These are phyloP conservation scores for Pentamera pediparva DNA, from an alignment of 53 echinoderm and acorn worm species.

Conservation along the genomic window DNA sequence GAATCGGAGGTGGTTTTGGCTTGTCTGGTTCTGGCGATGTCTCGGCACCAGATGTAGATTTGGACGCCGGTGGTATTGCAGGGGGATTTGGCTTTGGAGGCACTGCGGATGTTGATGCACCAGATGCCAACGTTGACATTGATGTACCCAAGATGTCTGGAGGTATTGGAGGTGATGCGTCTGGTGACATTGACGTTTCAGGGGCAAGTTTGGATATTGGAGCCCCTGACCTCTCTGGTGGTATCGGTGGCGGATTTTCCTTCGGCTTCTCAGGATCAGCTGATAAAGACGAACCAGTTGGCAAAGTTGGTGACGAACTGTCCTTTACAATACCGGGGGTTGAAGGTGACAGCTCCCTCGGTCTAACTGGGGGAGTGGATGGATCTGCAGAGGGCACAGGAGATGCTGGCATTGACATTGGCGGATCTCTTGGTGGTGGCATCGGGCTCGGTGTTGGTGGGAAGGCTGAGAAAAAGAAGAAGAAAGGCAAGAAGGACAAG, in stretches of 20 bases:
- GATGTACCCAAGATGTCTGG: not conserved
- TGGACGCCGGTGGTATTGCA: not conserved
- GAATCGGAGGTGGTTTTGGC: slow-evolving; percentile 2
- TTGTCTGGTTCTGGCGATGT: not conserved
- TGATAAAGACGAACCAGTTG: not conserved
- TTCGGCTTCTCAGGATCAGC: not conserved
- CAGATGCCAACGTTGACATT: not conserved
- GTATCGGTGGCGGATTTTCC: not conserved
- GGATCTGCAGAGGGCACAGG: slow-evolving; percentile 6
- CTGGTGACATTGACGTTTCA: not conserved
- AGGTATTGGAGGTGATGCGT: slow-evolving; percentile 9
- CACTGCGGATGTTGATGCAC: not conserved
- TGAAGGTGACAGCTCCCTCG: slow-evolving; percentile 6
- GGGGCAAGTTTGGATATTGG: not conserved
- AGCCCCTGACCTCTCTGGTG: not conserved
- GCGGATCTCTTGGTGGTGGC: slow-evolving; percentile 23
- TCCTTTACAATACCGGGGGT: not conserved
- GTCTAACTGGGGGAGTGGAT: slow-evolving; percentile 13
- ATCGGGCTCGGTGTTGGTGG: slow-evolving; percentile 30
- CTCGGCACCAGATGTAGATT: not conserved
- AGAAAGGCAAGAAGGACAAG: slow-evolving; percentile 16
- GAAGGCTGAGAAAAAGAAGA: slow-evolving; percentile 37
- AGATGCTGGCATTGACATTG: slow-evolving; percentile 24
- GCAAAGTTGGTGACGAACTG: not conserved
- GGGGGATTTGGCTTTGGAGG: slow-evolving; percentile 6